Percentiles rank a stretch among this genome's conserved stretches.
These are phyloP conservation scores for Priocnemis perturbator DNA, from an alignment of 2,888 invertebrate genomes.

Conservation along the genomic window DNA sequence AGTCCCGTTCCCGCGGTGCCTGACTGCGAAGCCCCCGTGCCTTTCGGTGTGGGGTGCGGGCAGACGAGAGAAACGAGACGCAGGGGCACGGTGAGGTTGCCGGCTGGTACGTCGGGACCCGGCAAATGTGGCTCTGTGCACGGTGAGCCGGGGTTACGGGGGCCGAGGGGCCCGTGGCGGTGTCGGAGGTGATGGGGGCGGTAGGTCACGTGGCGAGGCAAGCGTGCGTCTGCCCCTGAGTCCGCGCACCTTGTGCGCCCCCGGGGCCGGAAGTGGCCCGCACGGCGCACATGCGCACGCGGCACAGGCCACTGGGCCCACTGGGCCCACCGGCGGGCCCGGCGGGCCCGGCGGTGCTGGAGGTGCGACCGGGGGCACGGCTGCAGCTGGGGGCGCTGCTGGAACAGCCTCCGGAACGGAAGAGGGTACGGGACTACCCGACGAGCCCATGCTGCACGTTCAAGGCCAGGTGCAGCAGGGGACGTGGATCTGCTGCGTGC, in stretches of 20 bases:
- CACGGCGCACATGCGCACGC: slow-evolving; percentile 58
- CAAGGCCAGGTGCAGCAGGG: slow-evolving; percentile 69
- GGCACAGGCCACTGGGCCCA: slow-evolving; percentile 36
- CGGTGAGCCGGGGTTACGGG: slow-evolving; percentile 71
- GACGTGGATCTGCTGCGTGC: slow-evolving; percentile 79
- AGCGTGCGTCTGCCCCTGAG: slow-evolving; percentile 65
- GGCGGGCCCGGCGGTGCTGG: slow-evolving; percentile 38
- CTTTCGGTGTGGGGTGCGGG: slow-evolving; percentile 3
- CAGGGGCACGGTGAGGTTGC: slow-evolving; percentile 7
- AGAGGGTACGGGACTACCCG: slow-evolving; percentile 56
- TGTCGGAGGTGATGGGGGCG: slow-evolving; percentile 37
- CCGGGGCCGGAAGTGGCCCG: slow-evolving; percentile 42
- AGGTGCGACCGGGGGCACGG: slow-evolving; percentile 24
- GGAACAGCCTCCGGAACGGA: slow-evolving; percentile 34
- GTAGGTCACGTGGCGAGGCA: slow-evolving; percentile 56
- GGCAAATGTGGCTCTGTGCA: slow-evolving; percentile 74
- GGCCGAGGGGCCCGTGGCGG: slow-evolving; percentile 68
- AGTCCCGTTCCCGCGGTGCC: not conserved
- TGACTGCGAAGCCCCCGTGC: slow-evolving; percentile 9
- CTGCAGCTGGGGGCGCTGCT: slow-evolving; percentile 29
- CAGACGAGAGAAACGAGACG: not conserved
- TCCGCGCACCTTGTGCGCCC: slow-evolving; percentile 63
- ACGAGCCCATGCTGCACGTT: slow-evolving; percentile 70
- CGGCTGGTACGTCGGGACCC: slow-evolving; percentile 50
- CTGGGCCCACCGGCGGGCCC: slow-evolving; percentile 36